Percentiles rank a stretch among this genome's conserved stretches.
Evolutionary conservation across 2,113 vertebrate species (phyloP).

Genomic region (Nothobranchius kuhntae): DNA sequence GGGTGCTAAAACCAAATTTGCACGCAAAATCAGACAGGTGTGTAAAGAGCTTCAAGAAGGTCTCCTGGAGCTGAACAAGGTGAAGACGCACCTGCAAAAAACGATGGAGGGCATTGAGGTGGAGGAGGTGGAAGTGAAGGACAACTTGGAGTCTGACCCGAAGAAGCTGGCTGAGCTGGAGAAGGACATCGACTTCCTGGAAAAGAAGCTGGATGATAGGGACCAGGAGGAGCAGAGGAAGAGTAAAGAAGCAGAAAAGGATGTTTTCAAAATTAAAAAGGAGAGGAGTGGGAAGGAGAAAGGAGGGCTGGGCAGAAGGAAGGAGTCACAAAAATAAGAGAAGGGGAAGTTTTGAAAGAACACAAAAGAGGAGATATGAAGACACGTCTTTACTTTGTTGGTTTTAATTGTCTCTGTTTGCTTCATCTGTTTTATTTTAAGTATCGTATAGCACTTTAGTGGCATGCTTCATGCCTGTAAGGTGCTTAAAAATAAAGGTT

Average conservation of each 20-base stretch:
- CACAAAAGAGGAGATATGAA: too few species aligned
- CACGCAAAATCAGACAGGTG: constrained; percentile 70
- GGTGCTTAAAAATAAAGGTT: too few species aligned
- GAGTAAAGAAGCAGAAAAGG: constrained; percentile 10
- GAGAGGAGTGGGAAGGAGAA: constrained; percentile 3
- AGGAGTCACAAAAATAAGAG: too few species aligned
- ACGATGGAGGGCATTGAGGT: constrained; percentile 78
- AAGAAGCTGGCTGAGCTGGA: constrained; percentile 72
- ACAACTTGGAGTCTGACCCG: constrained; percentile 59
- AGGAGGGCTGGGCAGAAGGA: constrained; percentile 10
- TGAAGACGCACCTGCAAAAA: constrained; percentile 75
- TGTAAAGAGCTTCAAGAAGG: constrained; percentile 70
- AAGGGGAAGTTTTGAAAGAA: too few species aligned
- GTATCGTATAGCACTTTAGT: too few species aligned
- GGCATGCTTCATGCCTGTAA: too few species aligned
- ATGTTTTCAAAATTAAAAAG: constrained; percentile 30
- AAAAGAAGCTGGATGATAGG: constrained; percentile 71
- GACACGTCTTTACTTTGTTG: too few species aligned
- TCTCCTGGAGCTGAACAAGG: constrained; percentile 72
- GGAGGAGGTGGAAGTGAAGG: constrained; percentile 68
- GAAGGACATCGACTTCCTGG: constrained; percentile 73
- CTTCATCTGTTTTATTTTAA: too few species aligned
- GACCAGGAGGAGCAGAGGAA: constrained; percentile 12
- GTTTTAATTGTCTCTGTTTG: too few species aligned
- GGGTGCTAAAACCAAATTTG: constrained; percentile 77